Evolutionary conservation across 1,140 invertebrate species (phyloP), one percentile per base, ranked within the genome.

Genomic region (Aradophagus sp.): DNA sequence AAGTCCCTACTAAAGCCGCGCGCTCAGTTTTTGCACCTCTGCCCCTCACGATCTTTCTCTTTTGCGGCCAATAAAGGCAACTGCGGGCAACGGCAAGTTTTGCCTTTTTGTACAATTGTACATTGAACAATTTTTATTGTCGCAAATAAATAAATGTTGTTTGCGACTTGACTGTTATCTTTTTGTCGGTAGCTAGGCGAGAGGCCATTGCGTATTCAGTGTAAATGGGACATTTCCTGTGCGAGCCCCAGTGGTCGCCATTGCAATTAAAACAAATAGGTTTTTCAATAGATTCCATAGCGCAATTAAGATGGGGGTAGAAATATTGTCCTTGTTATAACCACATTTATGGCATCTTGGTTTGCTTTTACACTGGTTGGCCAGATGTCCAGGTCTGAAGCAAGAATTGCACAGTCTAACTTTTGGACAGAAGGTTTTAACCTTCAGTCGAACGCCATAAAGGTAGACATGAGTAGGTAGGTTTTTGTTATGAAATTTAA

Each of bases 221-320:
- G 20, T 11, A 41, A 1, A 23, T 13, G 2, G 38, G 38, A 13
- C 19, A 41, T 23, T 26, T 41, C 20, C 13, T 23, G 12, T 19
- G 23, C 1, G 38, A 41, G 16, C 2, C 10, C 38, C 38, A 41
- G 16, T 41, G 19, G 20, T 26, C 13, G 6, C 11, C 17, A 5
- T 26, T 2, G n/a, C 47, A 52, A 5, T 52, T 52, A 17, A 38
- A 52, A 14, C 47, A 52, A 4, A 5, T 36, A 11, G 34, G 47
- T 2, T 0, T 48, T 1, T 3, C 1, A 5, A 20, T 2, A 27
- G n/a, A n/a, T n/a, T n/a, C n/a, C n/a, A 26, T 32, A 12, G 2
- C 0, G 2, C 45, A 48, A 1, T 19, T 6, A n/a, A 23, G 11
- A 35, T 34, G 19, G 3, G 16, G 8, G 15, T 23, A 8, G 0